A percentile compares a stretch with the other conserved stretches of the same genome.
These are phyloP conservation scores for Apodemia zela DNA, from an alignment of 2,888 invertebrate genomes.

Conservation along the genomic window DNA sequence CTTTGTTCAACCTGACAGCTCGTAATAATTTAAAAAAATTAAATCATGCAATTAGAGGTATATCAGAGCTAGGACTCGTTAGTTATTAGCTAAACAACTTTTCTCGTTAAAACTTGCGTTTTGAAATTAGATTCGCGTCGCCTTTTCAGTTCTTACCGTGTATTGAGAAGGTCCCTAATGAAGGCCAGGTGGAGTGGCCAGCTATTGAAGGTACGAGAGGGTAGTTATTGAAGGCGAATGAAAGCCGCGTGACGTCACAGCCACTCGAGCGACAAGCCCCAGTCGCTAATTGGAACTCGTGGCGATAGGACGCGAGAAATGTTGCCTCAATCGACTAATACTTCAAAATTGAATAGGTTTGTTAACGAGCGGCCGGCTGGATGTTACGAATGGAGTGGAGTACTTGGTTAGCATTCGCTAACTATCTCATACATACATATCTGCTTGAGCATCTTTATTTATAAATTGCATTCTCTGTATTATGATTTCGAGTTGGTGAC, in stretches of 20 bases:
- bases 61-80: constrained; percentile 34
- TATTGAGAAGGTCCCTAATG: constrained; percentile 71
- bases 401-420: constrained; percentile 54
- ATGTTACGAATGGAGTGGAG: constrained; percentile 63
- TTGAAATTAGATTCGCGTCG: constrained; percentile 57
- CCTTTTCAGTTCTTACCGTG: constrained; percentile 60
- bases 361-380: constrained; percentile 73
- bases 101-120: constrained; percentile 68
- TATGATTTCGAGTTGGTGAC: constrained; percentile 31
- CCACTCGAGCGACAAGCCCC: constrained; percentile 71
- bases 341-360: constrained; percentile 76
- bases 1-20: constrained; percentile 67
- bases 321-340: constrained; percentile 76
- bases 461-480: constrained; percentile 34
- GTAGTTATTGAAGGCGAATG: constrained; percentile 77
- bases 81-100: constrained; percentile 71
- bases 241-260: constrained; percentile 76
- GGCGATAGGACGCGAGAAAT: constrained; percentile 73
- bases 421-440: constrained; percentile 41
- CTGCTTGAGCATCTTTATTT: constrained; percentile 37
- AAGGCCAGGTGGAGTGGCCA: constrained; percentile 75
- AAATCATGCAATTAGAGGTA: constrained; percentile 54
- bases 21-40: constrained; percentile 67
- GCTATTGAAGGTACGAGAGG: constrained; percentile 76
- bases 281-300: constrained; percentile 78